phyloP scores from a whole-genome alignment of 1,140 invertebrate genomes.

The Scaptomyza graminum region DNA sequence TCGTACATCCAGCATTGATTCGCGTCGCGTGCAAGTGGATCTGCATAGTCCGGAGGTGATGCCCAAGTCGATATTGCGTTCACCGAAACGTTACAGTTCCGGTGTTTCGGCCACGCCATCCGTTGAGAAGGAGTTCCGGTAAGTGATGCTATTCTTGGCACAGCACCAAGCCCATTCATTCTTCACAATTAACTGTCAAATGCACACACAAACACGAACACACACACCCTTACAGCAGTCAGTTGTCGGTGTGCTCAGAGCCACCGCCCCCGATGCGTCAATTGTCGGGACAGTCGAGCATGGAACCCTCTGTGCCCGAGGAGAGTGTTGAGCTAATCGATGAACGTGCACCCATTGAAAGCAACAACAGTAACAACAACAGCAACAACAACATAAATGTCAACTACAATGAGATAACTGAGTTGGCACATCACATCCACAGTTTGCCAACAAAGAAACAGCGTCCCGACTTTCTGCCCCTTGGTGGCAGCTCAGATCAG shows the following conservation, averaged over 20 bases:
- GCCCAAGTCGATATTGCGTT: conserved; percentile 75
- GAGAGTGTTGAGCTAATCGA: conserved; percentile 64
- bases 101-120: conserved; percentile 80
- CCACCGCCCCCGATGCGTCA: conserved; percentile 77
- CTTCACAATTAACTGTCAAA: conserved; percentile 23
- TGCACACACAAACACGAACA: neutral
- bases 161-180: conserved; percentile 3
- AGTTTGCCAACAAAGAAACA: conserved; percentile 65
- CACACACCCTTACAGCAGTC: conserved; percentile 46
- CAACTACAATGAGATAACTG: conserved; percentile 47
- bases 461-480: conserved; percentile 71
- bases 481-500: conserved; percentile 46
- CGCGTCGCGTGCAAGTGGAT: conserved; percentile 76
- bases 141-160: conserved; percentile 14
- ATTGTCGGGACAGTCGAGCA: conserved; percentile 80
- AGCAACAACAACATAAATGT: conserved; percentile 30
- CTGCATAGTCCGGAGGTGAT: conserved; percentile 79
- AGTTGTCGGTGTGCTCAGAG: conserved; percentile 81
- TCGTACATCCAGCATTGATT: conserved; percentile 82
- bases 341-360: conserved; percentile 35
- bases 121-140: conserved; percentile 80
- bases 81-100: conserved; percentile 76
- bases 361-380: conserved; percentile 4
- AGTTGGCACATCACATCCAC: conserved; percentile 46
- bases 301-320: conserved; percentile 80